These are phyloP conservation scores for Trachops cirrhosus DNA, from an alignment of 2,797 vertebrate genomes.

Conservation along the genomic window DNA sequence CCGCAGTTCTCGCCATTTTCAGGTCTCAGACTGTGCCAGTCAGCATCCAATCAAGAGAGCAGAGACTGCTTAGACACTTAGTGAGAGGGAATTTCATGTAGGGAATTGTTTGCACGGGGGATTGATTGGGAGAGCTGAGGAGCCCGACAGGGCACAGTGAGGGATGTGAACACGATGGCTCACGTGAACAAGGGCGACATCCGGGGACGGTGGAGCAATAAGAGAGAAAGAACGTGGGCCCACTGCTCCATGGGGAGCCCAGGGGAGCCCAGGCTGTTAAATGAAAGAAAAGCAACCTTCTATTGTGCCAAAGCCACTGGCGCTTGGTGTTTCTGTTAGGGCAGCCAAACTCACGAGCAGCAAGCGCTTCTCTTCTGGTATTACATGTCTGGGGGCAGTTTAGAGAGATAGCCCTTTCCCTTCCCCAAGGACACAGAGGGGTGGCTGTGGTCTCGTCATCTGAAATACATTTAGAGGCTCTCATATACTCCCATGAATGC, in stretches of 20 bases:
- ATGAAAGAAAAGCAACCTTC: background rate
- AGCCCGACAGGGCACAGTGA: background rate
- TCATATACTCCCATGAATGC: background rate
- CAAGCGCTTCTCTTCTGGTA: background rate
- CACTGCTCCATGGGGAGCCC: background rate
- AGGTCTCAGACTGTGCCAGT: background rate
- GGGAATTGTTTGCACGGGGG: background rate
- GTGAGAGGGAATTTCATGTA: background rate
- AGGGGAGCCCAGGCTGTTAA: background rate
- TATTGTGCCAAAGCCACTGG: background rate
- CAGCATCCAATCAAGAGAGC: background rate
- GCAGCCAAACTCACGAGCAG: background rate
- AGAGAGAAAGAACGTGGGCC: background rate
- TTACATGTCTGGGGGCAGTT: background rate
- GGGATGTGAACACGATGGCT: rapidly evolving
- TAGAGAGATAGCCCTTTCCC: background rate
- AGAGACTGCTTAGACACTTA: background rate
- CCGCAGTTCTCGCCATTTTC: background rate
- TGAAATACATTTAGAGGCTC: background rate
- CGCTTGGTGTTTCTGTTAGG: background rate
- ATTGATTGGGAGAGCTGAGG: background rate
- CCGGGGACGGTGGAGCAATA: background rate
- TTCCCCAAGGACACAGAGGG: background rate
- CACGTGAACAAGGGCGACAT: background rate
- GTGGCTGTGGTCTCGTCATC: background rate